Conservation (phyloP, 2,797 vertebrate species). For the Spatula clypeata region DNA sequence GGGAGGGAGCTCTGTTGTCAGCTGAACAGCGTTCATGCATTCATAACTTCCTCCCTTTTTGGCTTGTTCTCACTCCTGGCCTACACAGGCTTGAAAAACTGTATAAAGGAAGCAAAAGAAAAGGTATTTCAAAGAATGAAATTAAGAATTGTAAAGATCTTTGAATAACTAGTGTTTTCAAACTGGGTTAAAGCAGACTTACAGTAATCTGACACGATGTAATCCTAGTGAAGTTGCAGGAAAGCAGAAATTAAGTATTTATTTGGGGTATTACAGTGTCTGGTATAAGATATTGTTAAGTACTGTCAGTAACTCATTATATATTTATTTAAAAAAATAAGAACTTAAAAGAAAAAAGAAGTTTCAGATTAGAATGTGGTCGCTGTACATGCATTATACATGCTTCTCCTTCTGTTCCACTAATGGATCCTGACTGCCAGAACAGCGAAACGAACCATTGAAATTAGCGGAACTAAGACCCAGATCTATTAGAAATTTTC, state of each 20-base stretch:
- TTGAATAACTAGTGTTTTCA: constrained; percentile 80
- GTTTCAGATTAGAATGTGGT: constrained; percentile 69
- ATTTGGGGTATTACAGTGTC: constrained; percentile 75
- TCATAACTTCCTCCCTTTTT: not conserved
- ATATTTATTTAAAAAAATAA: constrained; percentile 73
- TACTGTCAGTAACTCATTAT: constrained; percentile 79
- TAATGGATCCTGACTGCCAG: constrained; percentile 78
- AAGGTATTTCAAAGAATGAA: constrained; percentile 71
- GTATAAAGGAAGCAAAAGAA: constrained; percentile 45
- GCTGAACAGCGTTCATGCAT: not conserved
- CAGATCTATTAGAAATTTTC: constrained; percentile 62
- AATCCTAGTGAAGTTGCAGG: constrained; percentile 80
- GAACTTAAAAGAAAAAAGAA: constrained; percentile 74
- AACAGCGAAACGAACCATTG: constrained; percentile 54
- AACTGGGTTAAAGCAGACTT: constrained; percentile 83
- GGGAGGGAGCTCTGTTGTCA: not conserved
- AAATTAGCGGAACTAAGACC: constrained; percentile 78
- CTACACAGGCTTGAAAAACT: constrained; percentile 29
- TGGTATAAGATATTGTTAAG: constrained; percentile 78
- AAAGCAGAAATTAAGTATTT: constrained; percentile 82
- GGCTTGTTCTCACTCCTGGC: constrained; percentile 50
- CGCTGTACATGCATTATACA: constrained; percentile 79
- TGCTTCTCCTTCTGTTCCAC: constrained; percentile 70
- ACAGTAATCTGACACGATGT: constrained; percentile 83
- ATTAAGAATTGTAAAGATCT: constrained; percentile 74